Conservation (phyloP, 2,113 vertebrate genomes). For the Corythornis cristatus region DNA sequence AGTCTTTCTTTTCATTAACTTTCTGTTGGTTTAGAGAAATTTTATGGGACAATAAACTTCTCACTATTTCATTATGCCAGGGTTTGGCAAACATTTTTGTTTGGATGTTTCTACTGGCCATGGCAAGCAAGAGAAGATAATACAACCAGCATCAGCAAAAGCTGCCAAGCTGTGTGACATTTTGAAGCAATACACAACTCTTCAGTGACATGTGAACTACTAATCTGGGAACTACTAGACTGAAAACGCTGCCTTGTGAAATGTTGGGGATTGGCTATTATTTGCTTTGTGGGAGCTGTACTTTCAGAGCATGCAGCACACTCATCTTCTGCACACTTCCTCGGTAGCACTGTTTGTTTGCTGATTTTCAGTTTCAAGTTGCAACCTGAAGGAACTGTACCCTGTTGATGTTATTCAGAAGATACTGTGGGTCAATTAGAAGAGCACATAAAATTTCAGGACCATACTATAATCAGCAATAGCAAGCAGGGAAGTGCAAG, state of each 20-base stretch:
- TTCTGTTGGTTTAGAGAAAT: not conserved
- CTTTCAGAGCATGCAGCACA: not conserved
- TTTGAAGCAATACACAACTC: not conserved
- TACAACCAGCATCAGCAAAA: not conserved
- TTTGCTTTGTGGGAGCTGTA: not conserved
- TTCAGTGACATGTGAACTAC: not conserved
- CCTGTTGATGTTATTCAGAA: not conserved
- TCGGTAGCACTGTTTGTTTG: fast-evolving
- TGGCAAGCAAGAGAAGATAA: not conserved
- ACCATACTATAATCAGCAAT: not conserved
- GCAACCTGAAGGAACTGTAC: not conserved
- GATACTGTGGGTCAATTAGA: not conserved
- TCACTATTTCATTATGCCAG: not conserved
- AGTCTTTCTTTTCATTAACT: not conserved
- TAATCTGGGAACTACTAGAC: not conserved
- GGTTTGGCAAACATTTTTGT: not conserved
- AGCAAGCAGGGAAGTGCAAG: not conserved
- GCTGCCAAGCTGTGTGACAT: not conserved
- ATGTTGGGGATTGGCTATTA: not conserved
- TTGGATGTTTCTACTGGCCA: not conserved
- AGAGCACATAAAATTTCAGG: not conserved
- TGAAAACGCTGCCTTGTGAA: not conserved
- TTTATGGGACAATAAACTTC: not conserved
- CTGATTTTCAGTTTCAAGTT: not conserved
- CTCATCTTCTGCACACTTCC: not conserved